phyloP scores from a whole-genome alignment of 2,888 invertebrate genomes.

The Leptogaster cylindrica region DNA sequence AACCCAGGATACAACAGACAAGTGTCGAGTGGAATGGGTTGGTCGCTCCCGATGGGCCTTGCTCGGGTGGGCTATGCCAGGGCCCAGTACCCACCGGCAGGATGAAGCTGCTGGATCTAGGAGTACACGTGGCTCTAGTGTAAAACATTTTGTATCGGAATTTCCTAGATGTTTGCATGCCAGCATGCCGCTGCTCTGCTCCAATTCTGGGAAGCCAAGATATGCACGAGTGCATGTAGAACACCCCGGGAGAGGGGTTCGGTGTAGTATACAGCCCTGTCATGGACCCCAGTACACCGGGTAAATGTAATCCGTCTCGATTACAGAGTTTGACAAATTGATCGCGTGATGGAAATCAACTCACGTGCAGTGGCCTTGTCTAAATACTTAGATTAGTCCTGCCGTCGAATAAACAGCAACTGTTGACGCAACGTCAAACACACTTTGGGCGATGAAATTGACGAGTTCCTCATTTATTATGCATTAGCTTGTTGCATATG shows the following conservation, averaged over 20 bases:
- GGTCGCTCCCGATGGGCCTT: neutral
- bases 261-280: neutral
- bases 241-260: neutral
- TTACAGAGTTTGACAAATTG: constrained; percentile 42
- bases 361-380: constrained; percentile 36
- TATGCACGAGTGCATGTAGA: constrained; percentile 21
- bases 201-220: neutral
- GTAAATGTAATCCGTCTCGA: constrained; percentile 43
- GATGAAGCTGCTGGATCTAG: neutral
- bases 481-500: too few relatives aligned
- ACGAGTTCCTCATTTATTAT: too few relatives aligned
- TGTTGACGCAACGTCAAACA: constrained; percentile 24
- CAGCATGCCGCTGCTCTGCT: constrained; percentile 8
- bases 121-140: constrained; percentile 16
- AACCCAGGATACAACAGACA: neutral
- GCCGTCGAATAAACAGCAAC: constrained; percentile 21
- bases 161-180: constrained; percentile 38
- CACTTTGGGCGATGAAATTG: constrained; percentile 1
- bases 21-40: neutral
- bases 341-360: constrained; percentile 42
- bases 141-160: constrained; percentile 38
- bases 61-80: neutral
- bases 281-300: neutral
- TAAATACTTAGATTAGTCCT: constrained; percentile 36
- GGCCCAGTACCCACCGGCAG: neutral